Base-by-base conservation (phyloP, 2,113 vertebrate genomes). In the Brienomyrus brachyistius region DNA sequence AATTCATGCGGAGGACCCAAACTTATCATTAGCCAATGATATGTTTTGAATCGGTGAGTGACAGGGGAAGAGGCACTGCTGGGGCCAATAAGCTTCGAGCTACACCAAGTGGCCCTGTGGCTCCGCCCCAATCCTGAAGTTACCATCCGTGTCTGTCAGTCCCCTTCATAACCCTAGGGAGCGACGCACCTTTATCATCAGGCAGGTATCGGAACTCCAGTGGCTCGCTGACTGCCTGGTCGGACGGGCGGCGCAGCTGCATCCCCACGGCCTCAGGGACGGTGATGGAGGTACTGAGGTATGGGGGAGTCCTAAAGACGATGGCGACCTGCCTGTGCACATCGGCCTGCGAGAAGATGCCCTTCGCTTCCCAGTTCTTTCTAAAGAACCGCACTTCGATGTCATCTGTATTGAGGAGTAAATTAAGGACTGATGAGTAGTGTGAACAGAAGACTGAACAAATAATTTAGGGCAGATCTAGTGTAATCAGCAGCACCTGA, bases 301-400 rank as follows among this genome's bases (percentile, higher is more conserved):
- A 99, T 0, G 97, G 89, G 0, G 98, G 98, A 0, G 97, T 99
- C 92, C 96, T 95, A 92, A 99, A 99, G 89, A 99, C 98, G 2
- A 99, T 99, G 1, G 98, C 98, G 1, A 99, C 98, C 92, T 99
- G 98, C 15, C 98, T 97, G 92, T 99, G 98, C 2, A 99, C 98
- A 0, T 99, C 98, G 0, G 98, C 98, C 93, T 99, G 98, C 1
- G 98, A 98, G 94, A 99, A 99, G 50, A 97, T 96, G 21, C 98
- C 98, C 93, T 97, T 98, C 90, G 97, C 98, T 92, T 99, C 98
- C 98, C 98, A 99, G 62, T 96, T 97, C 6, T 97, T 91, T 89
- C 96, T 94, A 91, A 98, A 98, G 96, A 99, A 99, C 47, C 97
- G 96, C 91, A 99, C 98, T 94, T 99, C 98, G 82, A 99, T 99